Base-by-base conservation (phyloP, 2,797 vertebrate genomes). In the Ataeniobius toweri region DNA sequence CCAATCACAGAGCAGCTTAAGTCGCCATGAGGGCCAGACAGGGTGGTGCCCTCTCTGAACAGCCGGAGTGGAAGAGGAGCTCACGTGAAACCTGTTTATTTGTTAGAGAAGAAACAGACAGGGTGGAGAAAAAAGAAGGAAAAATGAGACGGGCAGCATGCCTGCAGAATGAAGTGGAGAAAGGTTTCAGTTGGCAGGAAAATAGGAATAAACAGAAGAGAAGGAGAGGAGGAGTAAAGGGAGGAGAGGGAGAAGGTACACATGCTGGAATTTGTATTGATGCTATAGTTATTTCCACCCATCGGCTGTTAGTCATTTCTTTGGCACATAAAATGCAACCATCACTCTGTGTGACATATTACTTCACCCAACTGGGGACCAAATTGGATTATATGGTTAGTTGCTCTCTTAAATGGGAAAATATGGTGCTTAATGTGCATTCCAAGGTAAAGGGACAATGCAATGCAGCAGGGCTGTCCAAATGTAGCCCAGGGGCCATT, bases 71-170 rank as follows among this genome's bases (percentile, higher is more conserved):
- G 79, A 85, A 83, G 80, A 85, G 84, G 74, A 78, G 90, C 86
- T 93, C 92, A 91, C 88, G 90, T 94, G 93, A 90, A 85, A 79
- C 73, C 75, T 89, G 89, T 90, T 91, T 90, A 87, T 91, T 92
- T 88, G 90, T 90, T 75, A 71, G 72, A 68, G 65, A 63, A 68
- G 73, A 88, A 83, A 88, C 58, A 78, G 77, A 83, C 83, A 61
- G 81, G 53, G 65, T 13, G 82, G 71, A 72, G 39, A 76, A 41
- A 72, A 71, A 70, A 51, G 61, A 65, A 71, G 5, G 50, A 51
- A 55, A 71, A 83, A 75, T 9, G 69, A 83, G 71, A 80, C 20
- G 14, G 70, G 71, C 56, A 58, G 74, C 50, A 68, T 65, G 83
- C 63, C 74, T 83, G 73, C 79, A 79, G 86, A 89, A 83, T 83